phyloP scores from a whole-genome alignment of 2,797 vertebrate species.

The Alfaro cultratus region DNA sequence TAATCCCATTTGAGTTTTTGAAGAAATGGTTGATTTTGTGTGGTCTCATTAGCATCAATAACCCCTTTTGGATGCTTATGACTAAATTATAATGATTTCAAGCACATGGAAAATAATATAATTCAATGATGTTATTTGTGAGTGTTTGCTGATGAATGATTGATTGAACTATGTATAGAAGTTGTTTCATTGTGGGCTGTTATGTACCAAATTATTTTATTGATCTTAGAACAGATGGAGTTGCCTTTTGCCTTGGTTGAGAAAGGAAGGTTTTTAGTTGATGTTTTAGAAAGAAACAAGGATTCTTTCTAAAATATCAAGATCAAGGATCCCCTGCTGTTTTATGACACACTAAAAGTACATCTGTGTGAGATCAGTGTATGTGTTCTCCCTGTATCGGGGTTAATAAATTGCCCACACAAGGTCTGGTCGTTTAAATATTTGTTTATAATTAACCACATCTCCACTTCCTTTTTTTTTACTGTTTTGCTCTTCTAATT shows the following conservation, averaged over 20 bases:
- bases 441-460: background rate
- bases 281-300: background rate
- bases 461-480: background rate
- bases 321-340: background rate
- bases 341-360: background rate
- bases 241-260: background rate
- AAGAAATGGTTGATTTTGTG: background rate
- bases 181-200: background rate
- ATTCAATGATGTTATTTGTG: background rate
- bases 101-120: background rate
- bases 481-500: background rate
- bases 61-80: background rate
- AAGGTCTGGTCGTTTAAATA: background rate
- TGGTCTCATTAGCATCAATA: background rate
- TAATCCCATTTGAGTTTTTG: background rate
- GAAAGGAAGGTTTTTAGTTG: background rate
- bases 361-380: background rate
- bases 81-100: background rate
- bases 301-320: background rate
- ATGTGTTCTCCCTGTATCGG: background rate
- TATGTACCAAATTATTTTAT: background rate
- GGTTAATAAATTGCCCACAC: background rate
- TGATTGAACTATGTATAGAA: background rate
- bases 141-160: background rate
- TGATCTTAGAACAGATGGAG: background rate